A percentile compares a stretch with the other conserved stretches of the same genome.
phyloP scores from a whole-genome alignment of 2,113 vertebrate species.

The Semicossyphus pulcher region DNA sequence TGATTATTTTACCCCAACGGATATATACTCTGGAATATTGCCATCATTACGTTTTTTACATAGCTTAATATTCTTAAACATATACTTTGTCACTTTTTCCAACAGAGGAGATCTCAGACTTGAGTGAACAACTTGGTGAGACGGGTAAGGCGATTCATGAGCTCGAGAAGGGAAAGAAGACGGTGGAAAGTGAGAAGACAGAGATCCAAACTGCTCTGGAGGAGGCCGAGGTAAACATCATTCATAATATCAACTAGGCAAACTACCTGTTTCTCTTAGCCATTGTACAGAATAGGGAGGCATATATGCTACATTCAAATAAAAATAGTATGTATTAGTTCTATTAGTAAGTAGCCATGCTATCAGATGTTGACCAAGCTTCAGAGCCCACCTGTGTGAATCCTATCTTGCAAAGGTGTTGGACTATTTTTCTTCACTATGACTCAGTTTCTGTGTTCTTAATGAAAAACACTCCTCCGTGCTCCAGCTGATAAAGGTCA shows the following conservation, averaged over 20 bases:
- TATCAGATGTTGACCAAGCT: no score
- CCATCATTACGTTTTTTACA: neutral
- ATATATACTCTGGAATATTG: neutral
- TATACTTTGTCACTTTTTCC: constrained; percentile 6
- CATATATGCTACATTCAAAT: no score
- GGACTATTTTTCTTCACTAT: neutral
- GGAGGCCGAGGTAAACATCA: constrained; percentile 83
- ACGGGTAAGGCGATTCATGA: constrained; percentile 90
- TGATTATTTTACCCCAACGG: neutral
- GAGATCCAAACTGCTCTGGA: constrained; percentile 90
- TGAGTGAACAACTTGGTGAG: constrained; percentile 83
- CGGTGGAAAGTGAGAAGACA: constrained; percentile 86
- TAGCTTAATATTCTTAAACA: neutral
- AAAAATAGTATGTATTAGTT: no score
- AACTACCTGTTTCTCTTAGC: neutral
- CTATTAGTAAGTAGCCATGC: no score
- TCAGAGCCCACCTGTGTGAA: no score
- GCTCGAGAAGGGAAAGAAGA: constrained; percentile 91
- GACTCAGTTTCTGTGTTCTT: constrained; percentile 11
- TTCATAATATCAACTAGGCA: neutral
- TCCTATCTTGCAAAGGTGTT: no score
- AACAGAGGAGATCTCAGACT: constrained; percentile 86
- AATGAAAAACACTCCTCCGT: neutral
- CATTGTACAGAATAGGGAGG: neutral
- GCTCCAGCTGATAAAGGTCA: neutral